phyloP scores from a whole-genome alignment of 1,140 invertebrate species.

The Drosophila trapezifrons region DNA sequence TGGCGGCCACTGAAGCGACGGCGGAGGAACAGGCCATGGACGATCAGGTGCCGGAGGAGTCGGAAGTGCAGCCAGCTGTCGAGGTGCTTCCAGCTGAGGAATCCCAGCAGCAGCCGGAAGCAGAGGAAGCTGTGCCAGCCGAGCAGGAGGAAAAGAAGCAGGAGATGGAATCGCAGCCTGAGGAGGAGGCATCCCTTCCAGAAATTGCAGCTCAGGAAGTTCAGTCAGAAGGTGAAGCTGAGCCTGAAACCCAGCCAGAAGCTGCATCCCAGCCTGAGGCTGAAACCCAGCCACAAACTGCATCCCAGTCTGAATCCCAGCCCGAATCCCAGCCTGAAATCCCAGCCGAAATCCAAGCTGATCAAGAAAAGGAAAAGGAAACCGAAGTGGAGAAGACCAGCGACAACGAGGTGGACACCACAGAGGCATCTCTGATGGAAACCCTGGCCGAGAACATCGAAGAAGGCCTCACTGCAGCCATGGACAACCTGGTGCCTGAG shows the following conservation, averaged over 20 bases:
- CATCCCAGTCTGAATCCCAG: not conserved
- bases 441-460: constrained; percentile 55
- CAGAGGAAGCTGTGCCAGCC: not conserved
- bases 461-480: constrained; percentile 60
- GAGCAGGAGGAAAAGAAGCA: not conserved
- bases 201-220: constrained; percentile 3
- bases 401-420: constrained; percentile 60
- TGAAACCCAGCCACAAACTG: too few relatives aligned
- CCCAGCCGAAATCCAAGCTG: not conserved
- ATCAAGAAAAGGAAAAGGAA: not conserved
- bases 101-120: not conserved
- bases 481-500: constrained; percentile 56
- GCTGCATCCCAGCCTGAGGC: not conserved
- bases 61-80: constrained; percentile 4
- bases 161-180: not conserved
- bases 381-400: constrained; percentile 4
- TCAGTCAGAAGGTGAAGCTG: not conserved
- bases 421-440: constrained; percentile 56
- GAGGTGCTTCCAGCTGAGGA: constrained; percentile 5
- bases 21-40: constrained; percentile 19
- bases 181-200: constrained; percentile 1
- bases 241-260: constrained; percentile 2
- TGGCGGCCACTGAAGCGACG: constrained; percentile 11
- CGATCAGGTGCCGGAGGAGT: constrained; percentile 32
- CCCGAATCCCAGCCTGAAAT: constrained; percentile 12